These are phyloP conservation scores for Chironex yamaguchii DNA, from an alignment of 30 jellyfish, hydroid and myxozoan genomes.

Conservation along the genomic window DNA sequence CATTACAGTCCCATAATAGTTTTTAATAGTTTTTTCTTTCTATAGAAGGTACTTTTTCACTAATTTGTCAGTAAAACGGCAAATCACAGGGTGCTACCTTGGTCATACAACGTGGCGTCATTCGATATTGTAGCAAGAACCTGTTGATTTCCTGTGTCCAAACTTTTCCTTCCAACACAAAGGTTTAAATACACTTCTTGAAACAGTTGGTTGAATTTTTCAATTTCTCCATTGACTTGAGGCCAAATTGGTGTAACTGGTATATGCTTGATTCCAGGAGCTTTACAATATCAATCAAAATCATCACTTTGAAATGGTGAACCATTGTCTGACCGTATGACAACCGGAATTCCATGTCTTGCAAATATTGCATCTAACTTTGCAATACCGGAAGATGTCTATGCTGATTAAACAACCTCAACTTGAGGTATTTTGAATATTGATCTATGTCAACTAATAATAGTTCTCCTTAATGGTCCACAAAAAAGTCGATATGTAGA, in stretches of 20 bases:
- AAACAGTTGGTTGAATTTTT: constrained; percentile 30
- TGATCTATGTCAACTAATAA: constrained; percentile 1
- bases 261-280: constrained; percentile 22
- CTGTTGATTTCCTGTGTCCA: constrained; percentile 44
- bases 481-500: constrained; percentile 27
- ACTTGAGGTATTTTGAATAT: constrained; percentile 14
- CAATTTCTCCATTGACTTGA: constrained; percentile 59
- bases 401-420: constrained; percentile 7
- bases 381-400: constrained; percentile 14
- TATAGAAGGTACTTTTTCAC: no score
- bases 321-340: constrained; percentile 35
- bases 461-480: constrained; percentile 27
- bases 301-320: constrained; percentile 36
- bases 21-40: no score
- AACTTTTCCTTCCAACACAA: constrained; percentile 33
- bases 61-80: no score
- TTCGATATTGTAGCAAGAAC: constrained; percentile 25
- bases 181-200: constrained; percentile 20
- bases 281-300: constrained; percentile 1
- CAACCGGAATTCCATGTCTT: constrained; percentile 29
- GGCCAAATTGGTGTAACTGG: constrained; percentile 39
- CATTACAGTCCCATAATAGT: no score
- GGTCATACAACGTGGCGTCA: constrained; percentile 36
- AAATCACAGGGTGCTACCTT: no score
- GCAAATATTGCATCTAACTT: constrained; percentile 31